Conservation (phyloP, 37 sponge, comb jelly and placozoan species). For the Amphimedon queenslandica region DNA sequence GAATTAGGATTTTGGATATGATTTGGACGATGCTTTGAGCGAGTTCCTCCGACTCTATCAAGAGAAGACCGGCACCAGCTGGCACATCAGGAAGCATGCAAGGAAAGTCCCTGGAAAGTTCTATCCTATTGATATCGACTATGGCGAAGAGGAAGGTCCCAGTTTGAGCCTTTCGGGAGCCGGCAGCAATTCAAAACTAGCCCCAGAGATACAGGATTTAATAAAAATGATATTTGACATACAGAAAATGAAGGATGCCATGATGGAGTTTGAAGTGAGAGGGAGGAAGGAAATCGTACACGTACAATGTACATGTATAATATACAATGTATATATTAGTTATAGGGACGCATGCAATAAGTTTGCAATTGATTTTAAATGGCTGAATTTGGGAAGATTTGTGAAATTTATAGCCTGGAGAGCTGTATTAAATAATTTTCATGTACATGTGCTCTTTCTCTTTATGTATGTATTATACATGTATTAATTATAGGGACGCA, state of each 20-base stretch:
- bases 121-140: slow-evolving; percentile 98
- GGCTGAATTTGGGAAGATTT: not conserved
- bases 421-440: too few relatives aligned
- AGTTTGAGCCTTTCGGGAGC: slow-evolving; percentile 4
- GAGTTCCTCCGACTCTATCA: slow-evolving; percentile 50
- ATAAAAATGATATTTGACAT: slow-evolving; percentile 93
- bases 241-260: slow-evolving; percentile 89
- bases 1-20: slow-evolving; percentile 15
- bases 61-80: slow-evolving; percentile 84
- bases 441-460: too few relatives aligned
- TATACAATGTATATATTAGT: not conserved
- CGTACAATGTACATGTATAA: not conserved
- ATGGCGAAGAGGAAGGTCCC: slow-evolving; percentile 70
- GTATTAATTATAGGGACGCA: too few relatives aligned
- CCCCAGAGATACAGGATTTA: slow-evolving; percentile 73
- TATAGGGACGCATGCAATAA: not conserved
- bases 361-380: not conserved
- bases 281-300: not conserved
- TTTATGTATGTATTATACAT: too few relatives aligned
- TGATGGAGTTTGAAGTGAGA: slow-evolving; percentile 95
- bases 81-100: slow-evolving; percentile 38
- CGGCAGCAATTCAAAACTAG: slow-evolving; percentile 77
- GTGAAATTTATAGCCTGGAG: too few relatives aligned
- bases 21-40: slow-evolving; percentile 34
- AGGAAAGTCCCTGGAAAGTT: slow-evolving; percentile 84